Conservation (phyloP, 2,113 vertebrate species). For the Corythoichthys intestinalis region DNA sequence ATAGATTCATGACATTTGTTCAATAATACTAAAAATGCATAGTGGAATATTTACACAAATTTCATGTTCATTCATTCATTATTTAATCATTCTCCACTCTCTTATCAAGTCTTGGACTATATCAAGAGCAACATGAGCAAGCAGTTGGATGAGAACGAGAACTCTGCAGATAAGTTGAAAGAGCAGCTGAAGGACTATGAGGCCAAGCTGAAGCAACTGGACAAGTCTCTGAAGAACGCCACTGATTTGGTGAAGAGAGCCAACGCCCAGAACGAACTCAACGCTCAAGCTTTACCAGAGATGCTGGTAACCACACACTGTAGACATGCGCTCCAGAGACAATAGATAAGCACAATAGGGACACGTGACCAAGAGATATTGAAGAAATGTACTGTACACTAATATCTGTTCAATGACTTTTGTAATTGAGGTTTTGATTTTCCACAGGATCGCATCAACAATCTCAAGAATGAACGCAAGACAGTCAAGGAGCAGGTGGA, state of each 20-base stretch:
- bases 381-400: not conserved
- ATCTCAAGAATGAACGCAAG: slow-evolving; percentile 70
- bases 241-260: slow-evolving; percentile 73
- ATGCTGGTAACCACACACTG: slow-evolving; percentile 74
- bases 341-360: not conserved
- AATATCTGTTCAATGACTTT: not conserved
- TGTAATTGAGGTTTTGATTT: not conserved
- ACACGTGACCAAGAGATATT: too few relatives aligned
- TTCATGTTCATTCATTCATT: not conserved
- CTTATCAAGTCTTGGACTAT: slow-evolving; percentile 76
- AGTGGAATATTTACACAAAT: too few relatives aligned
- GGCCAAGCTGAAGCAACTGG: slow-evolving; percentile 80
- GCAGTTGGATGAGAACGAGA: slow-evolving; percentile 71
- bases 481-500: slow-evolving; percentile 67
- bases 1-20: too few relatives aligned
- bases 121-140: slow-evolving; percentile 75
- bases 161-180: slow-evolving; percentile 69
- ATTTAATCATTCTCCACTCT: not conserved
- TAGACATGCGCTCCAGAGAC: not conserved
- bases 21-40: too few relatives aligned
- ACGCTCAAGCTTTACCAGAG: slow-evolving; percentile 67
- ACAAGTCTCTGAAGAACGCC: slow-evolving; percentile 73
- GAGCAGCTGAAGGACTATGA: slow-evolving; percentile 75
- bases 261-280: slow-evolving; percentile 78
- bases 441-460: slow-evolving; percentile 73